Conservation (phyloP, 2,113 vertebrate species). For the Tetrax tetrax region DNA sequence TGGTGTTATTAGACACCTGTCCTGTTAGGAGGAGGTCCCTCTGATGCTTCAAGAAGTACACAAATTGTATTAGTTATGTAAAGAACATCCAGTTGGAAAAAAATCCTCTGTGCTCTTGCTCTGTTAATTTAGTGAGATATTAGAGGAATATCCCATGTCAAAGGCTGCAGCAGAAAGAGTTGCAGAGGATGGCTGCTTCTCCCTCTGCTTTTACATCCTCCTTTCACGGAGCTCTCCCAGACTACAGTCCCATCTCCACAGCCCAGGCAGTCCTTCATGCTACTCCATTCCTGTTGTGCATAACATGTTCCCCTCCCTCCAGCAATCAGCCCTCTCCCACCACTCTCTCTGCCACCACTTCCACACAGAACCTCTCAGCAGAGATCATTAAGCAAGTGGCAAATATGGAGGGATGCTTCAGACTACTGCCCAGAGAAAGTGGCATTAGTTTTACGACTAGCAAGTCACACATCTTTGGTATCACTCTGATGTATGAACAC, state of each 20-base stretch:
- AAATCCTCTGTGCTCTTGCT: background rate
- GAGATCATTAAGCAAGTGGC: background rate
- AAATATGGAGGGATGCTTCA: background rate
- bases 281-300: background rate
- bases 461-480: background rate
- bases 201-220: background rate
- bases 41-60: background rate
- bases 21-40: background rate
- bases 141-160: background rate
- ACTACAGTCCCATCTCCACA: background rate
- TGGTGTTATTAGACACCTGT: accelerated
- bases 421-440: background rate
- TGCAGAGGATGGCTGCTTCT: background rate
- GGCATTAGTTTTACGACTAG: background rate
- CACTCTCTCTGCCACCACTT: background rate
- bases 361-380: background rate
- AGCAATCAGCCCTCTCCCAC: background rate
- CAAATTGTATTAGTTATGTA: background rate
- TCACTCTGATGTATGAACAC: background rate
- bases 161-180: background rate
- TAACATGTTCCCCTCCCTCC: background rate
- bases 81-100: background rate
- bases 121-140: background rate
- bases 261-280: background rate
- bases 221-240: background rate